Percentiles rank a stretch among this genome's conserved stretches.
phyloP scores from a whole-genome alignment of 2,113 vertebrate species.

The Hippolais icterina region DNA sequence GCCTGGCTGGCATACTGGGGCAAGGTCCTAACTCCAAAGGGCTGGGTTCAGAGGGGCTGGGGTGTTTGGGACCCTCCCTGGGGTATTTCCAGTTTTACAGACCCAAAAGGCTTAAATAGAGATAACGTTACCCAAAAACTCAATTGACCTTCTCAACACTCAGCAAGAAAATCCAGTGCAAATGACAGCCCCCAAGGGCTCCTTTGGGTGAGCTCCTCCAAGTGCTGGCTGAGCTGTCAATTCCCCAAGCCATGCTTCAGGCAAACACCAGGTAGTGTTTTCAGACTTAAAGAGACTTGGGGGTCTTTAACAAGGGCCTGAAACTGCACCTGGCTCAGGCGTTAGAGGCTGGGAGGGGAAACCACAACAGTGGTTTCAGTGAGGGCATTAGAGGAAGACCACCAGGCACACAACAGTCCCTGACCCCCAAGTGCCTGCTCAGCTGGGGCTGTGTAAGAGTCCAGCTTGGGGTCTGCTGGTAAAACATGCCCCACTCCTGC shows the following conservation, averaged over 20 bases:
- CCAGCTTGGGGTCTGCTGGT: neutral
- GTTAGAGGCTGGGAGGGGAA: neutral
- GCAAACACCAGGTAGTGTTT: neutral
- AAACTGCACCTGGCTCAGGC: neutral
- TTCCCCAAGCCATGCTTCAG: accelerated
- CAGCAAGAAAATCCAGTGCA: neutral
- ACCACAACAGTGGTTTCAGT: neutral
- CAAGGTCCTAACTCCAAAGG: neutral
- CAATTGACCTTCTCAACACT: neutral
- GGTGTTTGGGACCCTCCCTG: neutral
- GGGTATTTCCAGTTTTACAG: neutral
- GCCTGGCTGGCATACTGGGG: neutral
- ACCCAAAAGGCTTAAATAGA: neutral
- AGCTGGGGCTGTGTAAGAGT: too few species aligned
- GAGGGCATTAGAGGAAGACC: neutral
- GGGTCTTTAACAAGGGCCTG: neutral
- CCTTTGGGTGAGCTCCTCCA: neutral
- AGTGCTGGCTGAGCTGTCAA: neutral
- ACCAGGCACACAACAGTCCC: accelerated
- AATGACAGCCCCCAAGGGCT: neutral
- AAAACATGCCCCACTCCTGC: accelerated
- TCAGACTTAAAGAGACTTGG: neutral
- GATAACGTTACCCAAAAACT: neutral
- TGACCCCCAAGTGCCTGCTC: neutral
- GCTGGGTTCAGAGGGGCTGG: neutral